These are phyloP conservation scores for Indicator maculatus DNA, from an alignment of 2,113 vertebrate genomes.

Conservation along the genomic window DNA sequence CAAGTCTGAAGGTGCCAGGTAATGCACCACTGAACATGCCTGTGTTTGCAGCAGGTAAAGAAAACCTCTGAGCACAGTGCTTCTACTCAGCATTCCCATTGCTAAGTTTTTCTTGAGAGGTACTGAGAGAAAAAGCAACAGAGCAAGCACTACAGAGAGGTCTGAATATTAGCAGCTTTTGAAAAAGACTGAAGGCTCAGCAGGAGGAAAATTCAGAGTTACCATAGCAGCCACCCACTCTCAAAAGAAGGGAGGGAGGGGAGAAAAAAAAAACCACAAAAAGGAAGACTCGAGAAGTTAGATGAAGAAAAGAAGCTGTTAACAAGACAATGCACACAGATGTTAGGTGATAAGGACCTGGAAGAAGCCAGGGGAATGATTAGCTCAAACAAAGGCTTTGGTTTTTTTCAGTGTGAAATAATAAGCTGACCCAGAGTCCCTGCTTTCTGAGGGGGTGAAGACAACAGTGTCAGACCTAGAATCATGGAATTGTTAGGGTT, in stretches of 20 bases:
- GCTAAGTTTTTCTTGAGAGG: constrained; percentile 4
- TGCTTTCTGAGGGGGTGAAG: no score
- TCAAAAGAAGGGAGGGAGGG: background rate
- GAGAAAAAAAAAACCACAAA: background rate
- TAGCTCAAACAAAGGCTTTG: background rate
- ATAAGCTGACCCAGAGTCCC: no score
- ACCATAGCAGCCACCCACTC: constrained; percentile 80
- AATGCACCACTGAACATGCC: background rate
- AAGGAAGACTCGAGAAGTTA: constrained; percentile 4
- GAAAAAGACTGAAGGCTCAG: constrained; percentile 50
- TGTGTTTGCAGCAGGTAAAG: background rate
- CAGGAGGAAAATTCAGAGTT: constrained; percentile 70
- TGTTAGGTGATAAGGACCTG: background rate
- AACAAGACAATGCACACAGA: constrained; percentile 50
- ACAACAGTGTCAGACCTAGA: no score
- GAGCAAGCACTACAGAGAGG: constrained; percentile 28
- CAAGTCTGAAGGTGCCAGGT: background rate
- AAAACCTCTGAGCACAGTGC: background rate
- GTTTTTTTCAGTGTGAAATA: background rate
- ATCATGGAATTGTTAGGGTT: no score
- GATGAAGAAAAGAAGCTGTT: constrained; percentile 62
- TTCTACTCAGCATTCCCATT: constrained; percentile 11
- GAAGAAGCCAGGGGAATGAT: background rate
- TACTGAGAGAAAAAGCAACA: constrained; percentile 26
- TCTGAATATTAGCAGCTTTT: constrained; percentile 51